phyloP scores from a whole-genome alignment of 2,888 invertebrate species.

The Leptothorax acervorum region DNA sequence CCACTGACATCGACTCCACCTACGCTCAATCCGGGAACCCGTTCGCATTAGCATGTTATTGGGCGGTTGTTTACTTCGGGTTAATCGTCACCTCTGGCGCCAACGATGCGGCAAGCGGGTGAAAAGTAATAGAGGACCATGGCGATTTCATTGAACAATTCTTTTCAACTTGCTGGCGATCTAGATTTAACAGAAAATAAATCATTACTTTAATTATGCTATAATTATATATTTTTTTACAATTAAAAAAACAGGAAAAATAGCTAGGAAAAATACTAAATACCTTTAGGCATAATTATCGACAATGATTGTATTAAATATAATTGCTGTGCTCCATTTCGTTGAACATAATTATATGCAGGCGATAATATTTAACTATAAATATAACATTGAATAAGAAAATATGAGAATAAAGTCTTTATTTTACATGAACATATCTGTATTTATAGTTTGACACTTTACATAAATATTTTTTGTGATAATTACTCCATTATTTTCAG shows the following conservation, averaged over 20 bases:
- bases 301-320: not conserved
- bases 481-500: not conserved
- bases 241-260: not conserved
- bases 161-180: slow-evolving; percentile 32
- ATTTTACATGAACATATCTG: not conserved
- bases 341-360: not conserved
- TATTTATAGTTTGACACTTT: not conserved
- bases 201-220: not conserved
- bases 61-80: slow-evolving; percentile 82
- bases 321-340: not conserved
- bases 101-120: slow-evolving; percentile 56
- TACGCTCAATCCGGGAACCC: slow-evolving; percentile 65
- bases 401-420: not conserved
- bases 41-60: slow-evolving; percentile 84
- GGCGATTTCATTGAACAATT: slow-evolving; percentile 56
- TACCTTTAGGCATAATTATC: not conserved
- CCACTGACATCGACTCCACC: slow-evolving; percentile 46
- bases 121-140: slow-evolving; percentile 15
- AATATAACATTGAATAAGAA: not conserved
- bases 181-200: not conserved
- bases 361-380: not conserved
- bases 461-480: not conserved
- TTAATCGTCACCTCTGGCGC: slow-evolving; percentile 78
- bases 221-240: not conserved
- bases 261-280: not conserved